These are phyloP conservation scores for Aphis gossypii DNA, from an alignment of 1,140 invertebrate species.

Conservation along the genomic window DNA sequence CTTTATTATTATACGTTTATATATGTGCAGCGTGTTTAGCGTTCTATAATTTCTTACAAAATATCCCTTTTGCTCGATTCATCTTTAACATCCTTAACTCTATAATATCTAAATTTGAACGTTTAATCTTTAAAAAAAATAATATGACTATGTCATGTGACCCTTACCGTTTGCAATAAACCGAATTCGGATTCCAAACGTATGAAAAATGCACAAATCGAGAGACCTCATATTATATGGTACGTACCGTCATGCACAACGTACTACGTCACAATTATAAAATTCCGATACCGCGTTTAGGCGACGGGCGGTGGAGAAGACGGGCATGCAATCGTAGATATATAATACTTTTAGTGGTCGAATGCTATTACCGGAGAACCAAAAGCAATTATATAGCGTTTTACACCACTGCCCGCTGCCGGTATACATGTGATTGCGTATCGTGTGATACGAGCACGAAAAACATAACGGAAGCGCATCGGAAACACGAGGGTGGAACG, in stretches of 20 bases:
- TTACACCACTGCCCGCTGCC: background rate
- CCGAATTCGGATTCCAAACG: no score
- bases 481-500: background rate
- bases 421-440: background rate
- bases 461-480: slow-evolving; percentile 20
- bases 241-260: no score
- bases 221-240: no score
- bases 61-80: background rate
- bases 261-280: background rate
- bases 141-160: no score
- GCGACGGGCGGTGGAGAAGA: background rate
- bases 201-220: no score
- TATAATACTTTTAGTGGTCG: background rate
- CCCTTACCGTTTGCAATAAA: no score
- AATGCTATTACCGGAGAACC: background rate
- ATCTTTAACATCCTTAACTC: no score
- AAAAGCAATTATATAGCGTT: slow-evolving; percentile 38
- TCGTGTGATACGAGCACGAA: background rate
- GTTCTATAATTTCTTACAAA: background rate
- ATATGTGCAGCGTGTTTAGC: background rate
- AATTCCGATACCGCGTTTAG: background rate
- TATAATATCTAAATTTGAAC: no score
- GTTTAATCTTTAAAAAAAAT: no score
- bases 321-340: background rate
- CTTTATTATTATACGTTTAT: background rate